These are phyloP conservation scores for Nesidiocoris tenuis DNA, from an alignment of 2,888 invertebrate species.

Conservation along the genomic window DNA sequence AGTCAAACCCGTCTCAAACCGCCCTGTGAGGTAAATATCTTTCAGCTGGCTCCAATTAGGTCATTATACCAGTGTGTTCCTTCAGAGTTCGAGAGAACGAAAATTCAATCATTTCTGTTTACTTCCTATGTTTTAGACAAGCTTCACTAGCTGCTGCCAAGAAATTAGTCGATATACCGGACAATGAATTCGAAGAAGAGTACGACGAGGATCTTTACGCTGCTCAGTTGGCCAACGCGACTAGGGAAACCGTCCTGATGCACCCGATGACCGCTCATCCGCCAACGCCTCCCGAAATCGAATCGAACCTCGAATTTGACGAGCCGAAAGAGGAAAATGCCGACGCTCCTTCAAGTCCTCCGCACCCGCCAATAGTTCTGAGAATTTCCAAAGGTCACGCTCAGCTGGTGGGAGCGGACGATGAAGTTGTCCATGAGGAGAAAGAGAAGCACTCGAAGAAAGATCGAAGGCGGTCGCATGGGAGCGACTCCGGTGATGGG, in stretches of 20 bases:
- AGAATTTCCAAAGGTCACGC: conserved; percentile 77
- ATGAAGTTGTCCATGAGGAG: conserved; percentile 36
- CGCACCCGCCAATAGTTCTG: conserved; percentile 77
- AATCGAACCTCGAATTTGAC: not conserved
- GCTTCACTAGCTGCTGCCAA: conserved; percentile 50
- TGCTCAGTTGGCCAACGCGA: conserved; percentile 50
- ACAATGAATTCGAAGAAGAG: conserved; percentile 53
- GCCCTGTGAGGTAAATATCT: conserved; percentile 39
- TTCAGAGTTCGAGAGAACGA: too few species aligned
- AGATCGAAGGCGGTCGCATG: conserved; percentile 48
- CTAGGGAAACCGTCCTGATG: conserved; percentile 38
- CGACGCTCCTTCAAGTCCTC: conserved; percentile 33
- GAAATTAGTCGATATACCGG: conserved; percentile 53
- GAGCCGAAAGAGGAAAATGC: not conserved
- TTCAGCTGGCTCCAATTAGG: too few species aligned
- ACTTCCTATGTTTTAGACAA: conserved; percentile 38
- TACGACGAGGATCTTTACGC: conserved; percentile 54
- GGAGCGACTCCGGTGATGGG: conserved; percentile 47
- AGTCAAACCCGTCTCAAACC: conserved; percentile 36
- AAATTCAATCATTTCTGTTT: too few species aligned
- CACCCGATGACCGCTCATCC: conserved; percentile 19
- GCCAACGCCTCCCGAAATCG: conserved; percentile 34
- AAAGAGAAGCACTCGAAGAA: conserved; percentile 40
- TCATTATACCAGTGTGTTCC: not conserved
- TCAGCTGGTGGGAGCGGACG: conserved; percentile 49